Evolutionary conservation across 2,797 vertebrate genomes (phyloP).

Genomic region (Picus viridis): DNA sequence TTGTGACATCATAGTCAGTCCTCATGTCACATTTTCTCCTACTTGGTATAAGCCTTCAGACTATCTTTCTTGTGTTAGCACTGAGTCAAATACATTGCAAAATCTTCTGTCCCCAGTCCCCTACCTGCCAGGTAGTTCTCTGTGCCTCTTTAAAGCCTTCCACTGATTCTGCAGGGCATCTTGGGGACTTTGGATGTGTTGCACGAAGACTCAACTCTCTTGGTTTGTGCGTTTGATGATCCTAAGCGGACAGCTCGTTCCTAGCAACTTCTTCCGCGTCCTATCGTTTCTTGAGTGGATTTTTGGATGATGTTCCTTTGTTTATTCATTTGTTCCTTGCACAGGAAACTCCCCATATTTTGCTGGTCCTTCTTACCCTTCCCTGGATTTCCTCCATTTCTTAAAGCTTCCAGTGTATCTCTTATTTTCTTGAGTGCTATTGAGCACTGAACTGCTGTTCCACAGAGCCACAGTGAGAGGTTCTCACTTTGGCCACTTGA

Average conservation of each 20-base stretch:
- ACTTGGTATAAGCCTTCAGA: not conserved
- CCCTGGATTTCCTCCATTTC: not conserved
- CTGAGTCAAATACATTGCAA: not conserved
- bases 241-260: not conserved
- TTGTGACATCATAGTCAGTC: not conserved
- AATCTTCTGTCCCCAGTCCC: not conserved
- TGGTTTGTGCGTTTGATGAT: not conserved
- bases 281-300: not conserved
- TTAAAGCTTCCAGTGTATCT: not conserved
- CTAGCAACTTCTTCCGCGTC: not conserved
- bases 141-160: not conserved
- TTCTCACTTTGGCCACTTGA: not conserved
- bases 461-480: not conserved
- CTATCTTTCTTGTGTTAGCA: not conserved
- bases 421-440: not conserved
- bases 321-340: not conserved
- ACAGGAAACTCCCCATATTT: not conserved
- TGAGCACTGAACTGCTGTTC: not conserved
- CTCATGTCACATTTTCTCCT: not conserved
- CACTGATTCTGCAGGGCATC: not conserved
- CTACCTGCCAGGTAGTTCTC: not conserved
- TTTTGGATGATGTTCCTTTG: too few relatives aligned
- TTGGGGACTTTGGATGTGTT: not conserved
- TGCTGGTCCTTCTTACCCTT: not conserved
- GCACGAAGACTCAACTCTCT: not conserved